A percentile compares a stretch with the other conserved stretches of the same genome.
phyloP scores from a whole-genome alignment of 2,888 invertebrate genomes.

The Eulithis testata region DNA sequence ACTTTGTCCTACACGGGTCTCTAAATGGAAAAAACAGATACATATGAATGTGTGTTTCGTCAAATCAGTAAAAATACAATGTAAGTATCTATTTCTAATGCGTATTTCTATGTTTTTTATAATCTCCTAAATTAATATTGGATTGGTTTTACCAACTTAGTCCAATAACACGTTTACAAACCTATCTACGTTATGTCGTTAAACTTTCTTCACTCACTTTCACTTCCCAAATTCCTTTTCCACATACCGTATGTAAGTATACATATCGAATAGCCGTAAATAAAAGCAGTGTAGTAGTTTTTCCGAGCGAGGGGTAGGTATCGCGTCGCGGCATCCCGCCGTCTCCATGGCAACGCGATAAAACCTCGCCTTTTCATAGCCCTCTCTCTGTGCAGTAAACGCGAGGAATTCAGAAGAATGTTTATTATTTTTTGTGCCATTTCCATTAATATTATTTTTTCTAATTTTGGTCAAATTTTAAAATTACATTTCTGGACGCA shows the following conservation, averaged over 20 bases:
- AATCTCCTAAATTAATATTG: no score
- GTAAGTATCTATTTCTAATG: no score
- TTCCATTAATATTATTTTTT: conserved; percentile 11
- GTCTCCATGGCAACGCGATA: conserved; percentile 83
- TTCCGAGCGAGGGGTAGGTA: conserved; percentile 69
- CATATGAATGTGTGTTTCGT: no score
- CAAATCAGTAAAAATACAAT: no score
- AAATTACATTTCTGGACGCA: no score
- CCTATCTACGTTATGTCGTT: conserved; percentile 39
- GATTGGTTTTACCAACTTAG: conserved; percentile 23
- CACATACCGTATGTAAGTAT: conserved; percentile 36
- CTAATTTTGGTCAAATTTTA: neutral
- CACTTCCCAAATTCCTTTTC: conserved; percentile 50
- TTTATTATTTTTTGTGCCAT: conserved; percentile 19
- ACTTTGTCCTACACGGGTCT: no score
- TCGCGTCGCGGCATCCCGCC: conserved; percentile 76
- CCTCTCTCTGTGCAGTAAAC: conserved; percentile 69
- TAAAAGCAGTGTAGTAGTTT: conserved; percentile 74
- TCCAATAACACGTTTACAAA: conserved; percentile 41
- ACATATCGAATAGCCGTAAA: conserved; percentile 62
- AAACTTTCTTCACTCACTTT: conserved; percentile 47
- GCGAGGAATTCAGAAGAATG: conserved; percentile 54
- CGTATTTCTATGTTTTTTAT: no score
- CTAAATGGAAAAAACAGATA: no score
- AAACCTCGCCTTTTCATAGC: conserved; percentile 84